These are phyloP conservation scores for Smithornis capensis DNA, from an alignment of 2,113 vertebrate genomes.

Conservation along the genomic window DNA sequence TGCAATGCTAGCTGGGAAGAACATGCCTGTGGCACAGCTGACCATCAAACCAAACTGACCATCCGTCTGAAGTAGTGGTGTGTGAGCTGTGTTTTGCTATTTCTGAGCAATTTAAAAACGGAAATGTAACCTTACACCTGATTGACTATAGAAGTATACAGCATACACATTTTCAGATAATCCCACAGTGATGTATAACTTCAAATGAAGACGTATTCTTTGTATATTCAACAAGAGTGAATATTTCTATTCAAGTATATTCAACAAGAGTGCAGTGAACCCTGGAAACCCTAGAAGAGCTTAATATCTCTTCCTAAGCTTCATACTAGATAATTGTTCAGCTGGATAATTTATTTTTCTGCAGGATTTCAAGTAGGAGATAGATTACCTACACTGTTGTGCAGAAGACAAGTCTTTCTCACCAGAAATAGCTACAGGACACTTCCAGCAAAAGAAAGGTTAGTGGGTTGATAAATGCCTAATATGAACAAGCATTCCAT, in stretches of 20 bases:
- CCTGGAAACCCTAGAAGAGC: neutral
- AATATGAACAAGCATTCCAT: neutral
- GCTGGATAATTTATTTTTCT: neutral
- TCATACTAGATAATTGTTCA: neutral
- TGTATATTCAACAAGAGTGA: no score
- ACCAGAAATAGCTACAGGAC: neutral
- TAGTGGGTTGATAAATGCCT: neutral
- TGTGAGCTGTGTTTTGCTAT: neutral
- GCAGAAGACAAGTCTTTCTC: neutral
- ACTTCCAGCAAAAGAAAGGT: neutral
- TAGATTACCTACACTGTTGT: neutral
- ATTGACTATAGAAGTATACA: rapidly evolving
- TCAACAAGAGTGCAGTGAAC: no score
- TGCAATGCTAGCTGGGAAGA: neutral
- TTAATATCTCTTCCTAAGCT: neutral
- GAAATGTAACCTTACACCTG: neutral
- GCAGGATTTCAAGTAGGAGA: neutral
- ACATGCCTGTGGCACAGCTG: rapidly evolving
- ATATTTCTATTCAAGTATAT: no score
- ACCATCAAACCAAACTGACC: neutral
- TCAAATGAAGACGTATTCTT: neutral
- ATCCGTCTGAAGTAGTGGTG: neutral
- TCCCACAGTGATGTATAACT: rapidly evolving
- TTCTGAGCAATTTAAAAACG: neutral
- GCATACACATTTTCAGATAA: neutral